phyloP scores from a whole-genome alignment of 64 coral and sea anemone species.

The Stichodactyla mertensii region DNA sequence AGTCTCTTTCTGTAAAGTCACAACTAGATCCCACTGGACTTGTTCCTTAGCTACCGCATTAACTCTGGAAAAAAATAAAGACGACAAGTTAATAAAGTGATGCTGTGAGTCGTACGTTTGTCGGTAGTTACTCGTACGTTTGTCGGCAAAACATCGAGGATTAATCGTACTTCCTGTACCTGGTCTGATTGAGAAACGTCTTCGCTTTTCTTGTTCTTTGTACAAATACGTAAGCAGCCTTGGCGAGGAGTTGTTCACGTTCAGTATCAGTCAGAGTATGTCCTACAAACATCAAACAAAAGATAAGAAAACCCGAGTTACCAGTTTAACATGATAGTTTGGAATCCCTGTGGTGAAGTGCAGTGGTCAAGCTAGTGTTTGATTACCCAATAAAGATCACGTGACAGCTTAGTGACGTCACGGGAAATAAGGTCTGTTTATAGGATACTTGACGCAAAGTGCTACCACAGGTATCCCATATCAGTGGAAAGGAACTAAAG shows the following conservation, averaged over 20 bases:
- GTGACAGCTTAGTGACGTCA: too few relatives aligned
- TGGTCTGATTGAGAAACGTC: slow-evolving; percentile 73
- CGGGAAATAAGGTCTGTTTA: too few relatives aligned
- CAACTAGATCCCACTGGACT: slow-evolving; percentile 52
- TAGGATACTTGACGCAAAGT: not conserved
- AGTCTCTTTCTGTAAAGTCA: slow-evolving; percentile 52
- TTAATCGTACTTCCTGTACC: not conserved
- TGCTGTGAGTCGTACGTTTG: not conserved
- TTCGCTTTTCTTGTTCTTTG: slow-evolving; percentile 56
- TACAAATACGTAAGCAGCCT: slow-evolving; percentile 70
- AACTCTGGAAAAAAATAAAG: slow-evolving; percentile 24
- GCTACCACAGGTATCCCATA: not conserved
- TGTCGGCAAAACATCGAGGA: not conserved
- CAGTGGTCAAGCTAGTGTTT: too few relatives aligned
- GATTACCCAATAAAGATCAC: too few relatives aligned
- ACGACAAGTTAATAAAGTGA: not conserved
- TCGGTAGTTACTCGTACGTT: not conserved
- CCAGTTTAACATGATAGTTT: too few relatives aligned
- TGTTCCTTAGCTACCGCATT: slow-evolving; percentile 55
- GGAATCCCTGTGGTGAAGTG: too few relatives aligned
- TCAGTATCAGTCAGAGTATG: slow-evolving; percentile 80
- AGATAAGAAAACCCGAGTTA: too few relatives aligned
- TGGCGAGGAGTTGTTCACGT: slow-evolving; percentile 63
- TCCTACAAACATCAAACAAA: slow-evolving; percentile 16
- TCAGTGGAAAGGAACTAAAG: not conserved